phyloP scores from a whole-genome alignment of 2,888 invertebrate species.

The Drosophila austrosaltans region DNA sequence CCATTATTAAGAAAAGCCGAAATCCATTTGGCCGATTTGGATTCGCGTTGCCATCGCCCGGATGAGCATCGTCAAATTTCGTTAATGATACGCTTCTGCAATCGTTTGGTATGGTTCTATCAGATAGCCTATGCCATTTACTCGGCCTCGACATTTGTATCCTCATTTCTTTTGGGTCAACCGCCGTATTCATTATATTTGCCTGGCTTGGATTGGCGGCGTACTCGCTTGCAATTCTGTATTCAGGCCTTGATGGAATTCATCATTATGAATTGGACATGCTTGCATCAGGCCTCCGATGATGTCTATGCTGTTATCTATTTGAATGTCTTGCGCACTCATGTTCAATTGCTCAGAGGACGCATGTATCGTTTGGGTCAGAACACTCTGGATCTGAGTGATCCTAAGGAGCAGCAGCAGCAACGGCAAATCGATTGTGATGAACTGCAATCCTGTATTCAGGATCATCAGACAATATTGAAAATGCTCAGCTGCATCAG shows the following conservation, averaged over 20 bases:
- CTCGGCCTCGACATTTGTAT: constrained; percentile 39
- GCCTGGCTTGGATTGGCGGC: constrained; percentile 55
- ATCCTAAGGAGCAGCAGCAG: constrained; percentile 20
- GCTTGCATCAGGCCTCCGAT: constrained; percentile 47
- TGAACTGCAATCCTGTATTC: constrained; percentile 50
- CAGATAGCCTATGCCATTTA: constrained; percentile 46
- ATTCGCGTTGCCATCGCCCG: constrained; percentile 41
- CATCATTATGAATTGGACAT: constrained; percentile 40
- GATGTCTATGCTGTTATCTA: constrained; percentile 58
- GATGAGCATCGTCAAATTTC: constrained; percentile 45
- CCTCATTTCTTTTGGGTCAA: constrained; percentile 38
- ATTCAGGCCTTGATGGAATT: constrained; percentile 48
- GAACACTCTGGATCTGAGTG: background rate
- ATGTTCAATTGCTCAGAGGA: constrained; percentile 43
- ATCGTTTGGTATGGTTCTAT: constrained; percentile 53
- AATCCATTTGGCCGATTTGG: constrained; percentile 45
- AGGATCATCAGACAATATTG: constrained; percentile 50
- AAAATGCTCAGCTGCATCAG: constrained; percentile 41
- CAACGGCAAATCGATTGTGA: constrained; percentile 24
- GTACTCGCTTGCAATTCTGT: constrained; percentile 48
- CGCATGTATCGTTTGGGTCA: constrained; percentile 40
- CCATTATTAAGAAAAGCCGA: constrained; percentile 38
- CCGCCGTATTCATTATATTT: constrained; percentile 54
- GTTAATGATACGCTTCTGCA: constrained; percentile 41
- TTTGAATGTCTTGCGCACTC: constrained; percentile 45